Evolutionary conservation across 2,797 vertebrate species (phyloP).

Genomic region (Florisuga fusca): DNA sequence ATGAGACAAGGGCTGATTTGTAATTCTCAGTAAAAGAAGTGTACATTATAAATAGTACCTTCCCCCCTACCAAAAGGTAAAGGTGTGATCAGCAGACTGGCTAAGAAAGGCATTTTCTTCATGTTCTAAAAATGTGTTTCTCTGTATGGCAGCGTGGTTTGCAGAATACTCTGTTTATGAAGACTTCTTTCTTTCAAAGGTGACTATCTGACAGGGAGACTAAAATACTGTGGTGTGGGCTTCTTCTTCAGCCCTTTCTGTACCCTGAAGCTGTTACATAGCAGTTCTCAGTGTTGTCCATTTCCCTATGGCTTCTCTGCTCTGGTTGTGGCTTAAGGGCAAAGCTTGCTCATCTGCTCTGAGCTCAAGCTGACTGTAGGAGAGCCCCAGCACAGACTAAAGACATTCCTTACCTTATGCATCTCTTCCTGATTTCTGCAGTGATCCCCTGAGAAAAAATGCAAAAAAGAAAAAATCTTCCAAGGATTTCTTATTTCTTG

Average conservation of each 20-base stretch:
- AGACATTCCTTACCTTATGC: neutral
- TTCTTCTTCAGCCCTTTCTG: neutral
- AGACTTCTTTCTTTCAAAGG: neutral
- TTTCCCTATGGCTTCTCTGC: neutral
- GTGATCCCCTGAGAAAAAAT: neutral
- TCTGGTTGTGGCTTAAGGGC: neutral
- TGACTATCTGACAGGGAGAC: neutral
- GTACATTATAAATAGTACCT: neutral
- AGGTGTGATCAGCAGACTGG: neutral
- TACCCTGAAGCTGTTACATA: neutral
- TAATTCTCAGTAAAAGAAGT: neutral
- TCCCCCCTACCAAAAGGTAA: neutral
- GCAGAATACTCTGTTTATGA: neutral
- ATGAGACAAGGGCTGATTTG: neutral
- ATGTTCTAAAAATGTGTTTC: neutral
- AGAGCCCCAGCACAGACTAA: neutral
- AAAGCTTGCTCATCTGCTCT: neutral
- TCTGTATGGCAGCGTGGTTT: neutral
- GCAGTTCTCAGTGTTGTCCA: accelerated
- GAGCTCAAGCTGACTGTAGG: neutral
- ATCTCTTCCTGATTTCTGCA: neutral
- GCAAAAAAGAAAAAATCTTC: neutral
- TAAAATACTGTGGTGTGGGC: neutral
- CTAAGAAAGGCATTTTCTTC: constrained; percentile 3
- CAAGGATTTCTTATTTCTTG: neutral